Percentiles rank a stretch among this genome's conserved stretches.
These are phyloP conservation scores for Glaucomys volans DNA, from an alignment of 2,113 vertebrate species.

Conservation along the genomic window DNA sequence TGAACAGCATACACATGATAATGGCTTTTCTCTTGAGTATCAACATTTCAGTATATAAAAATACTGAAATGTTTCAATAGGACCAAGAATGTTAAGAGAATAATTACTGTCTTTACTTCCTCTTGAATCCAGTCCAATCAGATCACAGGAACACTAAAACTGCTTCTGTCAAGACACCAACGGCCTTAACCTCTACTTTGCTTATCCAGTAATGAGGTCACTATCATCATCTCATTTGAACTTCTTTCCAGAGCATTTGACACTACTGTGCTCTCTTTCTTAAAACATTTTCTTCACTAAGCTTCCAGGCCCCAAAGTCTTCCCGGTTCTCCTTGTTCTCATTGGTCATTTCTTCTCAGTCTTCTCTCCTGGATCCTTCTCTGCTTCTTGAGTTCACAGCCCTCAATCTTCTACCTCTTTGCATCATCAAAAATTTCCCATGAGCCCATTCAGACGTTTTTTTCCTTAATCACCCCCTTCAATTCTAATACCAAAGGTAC, in stretches of 20 bases:
- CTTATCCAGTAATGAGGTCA: not conserved
- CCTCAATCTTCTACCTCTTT: not conserved
- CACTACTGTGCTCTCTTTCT: not conserved
- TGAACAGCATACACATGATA: conserved; percentile 80
- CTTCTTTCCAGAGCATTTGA: not conserved
- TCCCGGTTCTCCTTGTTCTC: not conserved
- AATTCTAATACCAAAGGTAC: not conserved
- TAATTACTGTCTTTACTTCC: not conserved
- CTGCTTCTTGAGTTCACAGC: not conserved
- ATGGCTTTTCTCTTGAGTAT: conserved; percentile 82
- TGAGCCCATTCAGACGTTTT: not conserved
- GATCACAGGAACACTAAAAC: not conserved
- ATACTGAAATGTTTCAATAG: conserved; percentile 78
- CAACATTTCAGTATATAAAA: conserved; percentile 75
- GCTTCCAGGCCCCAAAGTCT: not conserved
- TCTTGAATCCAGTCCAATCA: not conserved
- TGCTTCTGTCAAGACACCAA: not conserved
- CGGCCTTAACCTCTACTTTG: not conserved
- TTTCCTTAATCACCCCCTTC: not conserved
- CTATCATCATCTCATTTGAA: not conserved
- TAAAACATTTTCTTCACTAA: not conserved
- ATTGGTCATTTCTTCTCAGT: not conserved
- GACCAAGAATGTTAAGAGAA: conserved; percentile 75
- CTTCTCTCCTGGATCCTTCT: not conserved
- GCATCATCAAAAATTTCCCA: not conserved